Base-by-base conservation (phyloP, 2,113 vertebrate species). In the Entosphenus tridentatus region DNA sequence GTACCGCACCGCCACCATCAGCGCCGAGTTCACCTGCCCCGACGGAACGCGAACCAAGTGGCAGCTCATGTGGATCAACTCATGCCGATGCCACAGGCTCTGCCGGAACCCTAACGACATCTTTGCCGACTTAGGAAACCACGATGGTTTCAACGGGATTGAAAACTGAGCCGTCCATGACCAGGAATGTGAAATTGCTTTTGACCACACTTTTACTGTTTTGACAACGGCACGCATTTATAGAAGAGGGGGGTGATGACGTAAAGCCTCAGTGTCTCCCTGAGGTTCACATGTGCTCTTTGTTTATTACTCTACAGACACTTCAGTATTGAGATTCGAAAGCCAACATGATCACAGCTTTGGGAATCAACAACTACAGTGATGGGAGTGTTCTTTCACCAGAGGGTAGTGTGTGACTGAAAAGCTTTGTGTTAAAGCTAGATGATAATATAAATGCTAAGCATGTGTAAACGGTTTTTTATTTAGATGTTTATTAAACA, bases 41-140 rank as follows among this genome's bases (percentile, higher is more conserved):
- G 81, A 75, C 0, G 84, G 86, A 75, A 78, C 81, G 57, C 81
- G 70, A 12, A 82, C 84, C n/a, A 79, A 78, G 69, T 95, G 93
- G 91, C 89, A 85, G 79, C 88, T 98, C 87, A 85, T 88, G 78
- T 95, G 87, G 93, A 83, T 96, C 73, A 88, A 78, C 1, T 95
- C 93, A 1, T 97, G 92, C 2, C 83, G 90, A 68, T 97, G 92
- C 71, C 86, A 92, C 74, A 85, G 77, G 78, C 81, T 77, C 16
- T 98, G 92, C 73, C 80, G 67, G 57, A 78, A 85, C 69, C 83
- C 87, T 0, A 84, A 78, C 55, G 84, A 95, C 73, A 75, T 86
- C 75, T 98, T 97, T 78, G 83, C 89, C 18, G 85, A 93, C 57
- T 83, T 97, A 57, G 79, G 75, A 71, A 74, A 93, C 68, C 78